Conservation (phyloP, 2,797 vertebrate species). For the Amphiprion clarkii region DNA sequence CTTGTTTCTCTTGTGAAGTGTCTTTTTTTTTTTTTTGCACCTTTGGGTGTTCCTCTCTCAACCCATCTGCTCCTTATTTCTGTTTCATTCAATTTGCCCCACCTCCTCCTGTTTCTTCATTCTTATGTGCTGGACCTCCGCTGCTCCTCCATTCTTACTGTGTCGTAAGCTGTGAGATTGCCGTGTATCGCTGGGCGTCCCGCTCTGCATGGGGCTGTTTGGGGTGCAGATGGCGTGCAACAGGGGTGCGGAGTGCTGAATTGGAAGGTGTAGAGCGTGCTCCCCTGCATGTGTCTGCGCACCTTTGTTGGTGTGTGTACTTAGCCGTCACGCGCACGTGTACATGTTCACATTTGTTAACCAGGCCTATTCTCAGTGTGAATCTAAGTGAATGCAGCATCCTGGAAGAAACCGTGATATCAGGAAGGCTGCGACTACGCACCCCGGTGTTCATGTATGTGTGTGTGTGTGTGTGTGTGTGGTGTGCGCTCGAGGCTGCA, state of each 20-base stretch:
- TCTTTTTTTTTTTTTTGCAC: conserved; percentile 10
- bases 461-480: conserved; percentile 17
- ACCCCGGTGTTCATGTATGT: background rate
- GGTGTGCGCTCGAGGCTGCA: background rate
- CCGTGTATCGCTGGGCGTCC: conserved; percentile 9
- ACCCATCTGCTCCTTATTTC: conserved; percentile 47
- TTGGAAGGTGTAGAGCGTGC: background rate
- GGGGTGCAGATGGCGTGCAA: conserved; percentile 42
- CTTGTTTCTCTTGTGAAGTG: conserved; percentile 14
- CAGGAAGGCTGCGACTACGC: background rate
- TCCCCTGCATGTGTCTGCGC: conserved; percentile 9
- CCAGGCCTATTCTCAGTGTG: conserved; percentile 36
- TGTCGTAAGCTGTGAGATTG: conserved; percentile 49
- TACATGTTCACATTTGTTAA: conserved; percentile 26
- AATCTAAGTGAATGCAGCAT: conserved; percentile 26
- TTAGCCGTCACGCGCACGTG: background rate
- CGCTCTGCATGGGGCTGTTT: conserved; percentile 50
- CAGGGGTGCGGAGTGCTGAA: conserved; percentile 11
- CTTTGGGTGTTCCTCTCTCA: conserved; percentile 45
- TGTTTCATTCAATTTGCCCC: conserved; percentile 34
- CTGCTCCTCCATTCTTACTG: conserved; percentile 26
- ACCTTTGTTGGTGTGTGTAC: background rate
- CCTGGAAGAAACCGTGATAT: background rate
- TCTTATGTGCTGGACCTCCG: conserved; percentile 30
- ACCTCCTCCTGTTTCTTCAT: conserved; percentile 19